These are phyloP conservation scores for Enteromius afrohamiltoni DNA, from an alignment of 2,797 vertebrate species.

Conservation along the genomic window DNA sequence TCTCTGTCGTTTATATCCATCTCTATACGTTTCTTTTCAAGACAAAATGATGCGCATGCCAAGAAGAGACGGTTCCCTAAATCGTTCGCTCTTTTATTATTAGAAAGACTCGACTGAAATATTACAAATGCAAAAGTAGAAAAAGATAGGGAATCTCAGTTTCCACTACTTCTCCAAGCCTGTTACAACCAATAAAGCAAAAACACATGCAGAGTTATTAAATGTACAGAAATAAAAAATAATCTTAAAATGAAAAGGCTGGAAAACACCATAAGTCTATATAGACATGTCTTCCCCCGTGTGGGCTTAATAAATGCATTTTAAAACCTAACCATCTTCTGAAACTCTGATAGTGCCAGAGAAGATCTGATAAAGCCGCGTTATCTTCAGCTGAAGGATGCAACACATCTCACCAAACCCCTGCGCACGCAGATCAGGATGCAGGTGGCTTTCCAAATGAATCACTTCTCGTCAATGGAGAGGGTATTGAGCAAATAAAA, in stretches of 20 bases:
- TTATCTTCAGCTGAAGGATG: conserved; percentile 2
- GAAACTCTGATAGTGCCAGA: background rate
- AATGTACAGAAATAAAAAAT: background rate
- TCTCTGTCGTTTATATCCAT: background rate
- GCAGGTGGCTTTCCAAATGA: conserved; percentile 51
- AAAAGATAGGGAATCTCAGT: background rate
- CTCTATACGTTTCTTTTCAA: background rate
- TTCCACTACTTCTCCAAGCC: background rate
- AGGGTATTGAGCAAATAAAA: background rate
- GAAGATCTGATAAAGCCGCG: background rate
- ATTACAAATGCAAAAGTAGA: background rate
- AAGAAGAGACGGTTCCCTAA: background rate
- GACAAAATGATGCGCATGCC: conserved; percentile 7
- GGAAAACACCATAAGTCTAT: background rate
- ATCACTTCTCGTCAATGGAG: conserved; percentile 39
- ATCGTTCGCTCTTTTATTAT: background rate
- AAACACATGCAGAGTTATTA: conserved; percentile 13
- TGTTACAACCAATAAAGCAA: background rate
- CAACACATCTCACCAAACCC: background rate
- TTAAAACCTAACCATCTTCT: background rate
- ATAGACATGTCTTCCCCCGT: background rate
- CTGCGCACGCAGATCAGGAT: conserved; percentile 18
- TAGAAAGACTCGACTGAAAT: background rate
- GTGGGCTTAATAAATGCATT: background rate
- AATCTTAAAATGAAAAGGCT: background rate